Conservation (phyloP, 2,797 vertebrate species). For the Salmo trutta region DNA sequence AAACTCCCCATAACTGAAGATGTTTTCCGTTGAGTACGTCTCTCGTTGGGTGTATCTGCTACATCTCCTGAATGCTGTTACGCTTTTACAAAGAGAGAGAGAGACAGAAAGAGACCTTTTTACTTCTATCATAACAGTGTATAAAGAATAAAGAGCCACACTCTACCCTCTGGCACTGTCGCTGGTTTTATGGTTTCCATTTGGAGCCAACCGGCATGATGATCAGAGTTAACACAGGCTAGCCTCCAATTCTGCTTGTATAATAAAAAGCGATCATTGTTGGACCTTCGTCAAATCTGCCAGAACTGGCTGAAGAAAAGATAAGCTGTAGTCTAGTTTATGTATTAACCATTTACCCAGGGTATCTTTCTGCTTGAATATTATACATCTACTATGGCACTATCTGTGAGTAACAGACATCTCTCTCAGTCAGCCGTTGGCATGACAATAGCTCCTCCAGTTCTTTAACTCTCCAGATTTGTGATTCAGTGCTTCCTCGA, state of each 20-base stretch:
- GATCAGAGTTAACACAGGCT: not conserved
- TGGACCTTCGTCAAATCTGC: conserved; percentile 1
- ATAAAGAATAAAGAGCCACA: not conserved
- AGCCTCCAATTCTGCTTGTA: not conserved
- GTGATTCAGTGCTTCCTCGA: conserved; percentile 42
- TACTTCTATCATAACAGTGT: not conserved
- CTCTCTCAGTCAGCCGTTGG: conserved; percentile 24
- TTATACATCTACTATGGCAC: not conserved
- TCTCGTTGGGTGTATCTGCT: not conserved
- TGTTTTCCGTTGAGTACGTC: conserved; percentile 1
- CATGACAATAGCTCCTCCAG: conserved; percentile 34
- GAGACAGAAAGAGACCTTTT: not conserved
- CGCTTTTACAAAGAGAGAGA: not conserved
- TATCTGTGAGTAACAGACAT: not conserved
- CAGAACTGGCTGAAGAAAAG: not conserved
- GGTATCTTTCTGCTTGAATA: not conserved
- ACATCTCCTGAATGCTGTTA: conserved; percentile 1
- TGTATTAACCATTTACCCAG: not conserved
- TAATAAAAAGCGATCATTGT: not conserved
- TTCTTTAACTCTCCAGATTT: conserved; percentile 36
- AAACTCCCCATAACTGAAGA: not conserved
- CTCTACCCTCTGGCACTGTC: not conserved
- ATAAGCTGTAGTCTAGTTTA: not conserved
- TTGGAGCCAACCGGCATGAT: not conserved
- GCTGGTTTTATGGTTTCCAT: not conserved